Conservation (phyloP, 1,140 invertebrate genomes). For the Neotoxoptera formosana region DNA sequence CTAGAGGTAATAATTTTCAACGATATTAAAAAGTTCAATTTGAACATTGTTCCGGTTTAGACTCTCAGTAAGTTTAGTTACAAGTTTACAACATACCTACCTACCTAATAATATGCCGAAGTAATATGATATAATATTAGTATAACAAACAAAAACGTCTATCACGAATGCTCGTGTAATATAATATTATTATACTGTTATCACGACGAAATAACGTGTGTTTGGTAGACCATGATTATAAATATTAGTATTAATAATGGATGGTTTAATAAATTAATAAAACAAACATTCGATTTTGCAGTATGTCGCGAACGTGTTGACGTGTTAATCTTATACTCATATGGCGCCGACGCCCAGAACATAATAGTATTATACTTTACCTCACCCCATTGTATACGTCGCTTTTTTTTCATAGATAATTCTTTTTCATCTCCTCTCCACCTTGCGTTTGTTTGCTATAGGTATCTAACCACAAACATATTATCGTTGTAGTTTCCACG, state of each 20-base stretch:
- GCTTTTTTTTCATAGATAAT: neutral
- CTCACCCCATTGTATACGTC: neutral
- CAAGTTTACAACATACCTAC: neutral
- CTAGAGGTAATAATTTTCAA: neutral
- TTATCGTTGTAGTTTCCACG: neutral
- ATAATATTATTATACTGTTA: neutral
- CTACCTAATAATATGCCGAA: neutral
- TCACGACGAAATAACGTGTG: neutral
- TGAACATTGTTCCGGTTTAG: neutral
- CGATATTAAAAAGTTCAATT: neutral
- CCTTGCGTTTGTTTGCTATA: neutral
- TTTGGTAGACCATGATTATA: neutral
- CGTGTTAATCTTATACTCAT: neutral
- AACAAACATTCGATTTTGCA: neutral
- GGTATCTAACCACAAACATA: neutral
- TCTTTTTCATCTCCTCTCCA: neutral
- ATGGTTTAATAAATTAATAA: neutral
- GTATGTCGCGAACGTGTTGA: neutral
- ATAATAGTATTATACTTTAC: neutral
- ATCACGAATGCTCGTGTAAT: neutral
- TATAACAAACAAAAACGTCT: neutral
- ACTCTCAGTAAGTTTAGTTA: too few relatives aligned
- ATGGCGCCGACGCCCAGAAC: neutral
- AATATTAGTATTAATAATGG: neutral
- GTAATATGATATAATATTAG: neutral